Evolutionary conservation across 1,140 invertebrate genomes (phyloP).

Genomic region (Drosophila rhopaloa): DNA sequence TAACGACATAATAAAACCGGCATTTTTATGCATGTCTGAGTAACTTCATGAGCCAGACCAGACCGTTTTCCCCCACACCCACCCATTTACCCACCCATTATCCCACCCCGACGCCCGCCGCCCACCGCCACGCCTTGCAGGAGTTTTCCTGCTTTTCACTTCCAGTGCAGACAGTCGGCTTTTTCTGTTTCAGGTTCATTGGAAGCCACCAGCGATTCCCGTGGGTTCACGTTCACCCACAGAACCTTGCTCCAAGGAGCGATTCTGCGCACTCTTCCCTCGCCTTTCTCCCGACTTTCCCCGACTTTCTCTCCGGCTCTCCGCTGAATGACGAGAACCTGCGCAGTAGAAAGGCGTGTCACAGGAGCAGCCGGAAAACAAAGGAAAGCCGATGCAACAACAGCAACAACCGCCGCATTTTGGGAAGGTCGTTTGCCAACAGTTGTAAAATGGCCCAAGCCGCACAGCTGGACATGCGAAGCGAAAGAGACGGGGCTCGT

Average conservation of each 20-base stretch:
- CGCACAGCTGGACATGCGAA: conserved; percentile 65
- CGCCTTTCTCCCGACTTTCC: background rate
- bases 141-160: conserved; percentile 38
- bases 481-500: conserved; percentile 9
- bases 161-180: conserved; percentile 55
- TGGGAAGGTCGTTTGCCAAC: conserved; percentile 79
- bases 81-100: background rate
- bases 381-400: conserved; percentile 35
- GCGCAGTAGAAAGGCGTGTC: conserved; percentile 77
- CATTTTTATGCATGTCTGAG: conserved; percentile 83
- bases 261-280: conserved; percentile 48
- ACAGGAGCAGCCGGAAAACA: conserved; percentile 54
- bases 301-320: conserved; percentile 30
- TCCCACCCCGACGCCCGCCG: background rate
- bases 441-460: conserved; percentile 72
- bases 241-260: conserved; percentile 17
- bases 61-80: conserved; percentile 17
- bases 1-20: conserved; percentile 82
- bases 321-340: conserved; percentile 61
- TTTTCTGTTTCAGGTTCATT: conserved; percentile 76
- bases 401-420: conserved; percentile 59
- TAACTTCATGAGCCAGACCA: conserved; percentile 79
- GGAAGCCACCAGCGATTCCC: conserved; percentile 52
- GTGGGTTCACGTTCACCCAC: conserved; percentile 43
- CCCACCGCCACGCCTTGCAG: conserved; percentile 43